These are phyloP conservation scores for Lasiurus borealis DNA, from an alignment of 2,113 vertebrate species.

Conservation along the genomic window DNA sequence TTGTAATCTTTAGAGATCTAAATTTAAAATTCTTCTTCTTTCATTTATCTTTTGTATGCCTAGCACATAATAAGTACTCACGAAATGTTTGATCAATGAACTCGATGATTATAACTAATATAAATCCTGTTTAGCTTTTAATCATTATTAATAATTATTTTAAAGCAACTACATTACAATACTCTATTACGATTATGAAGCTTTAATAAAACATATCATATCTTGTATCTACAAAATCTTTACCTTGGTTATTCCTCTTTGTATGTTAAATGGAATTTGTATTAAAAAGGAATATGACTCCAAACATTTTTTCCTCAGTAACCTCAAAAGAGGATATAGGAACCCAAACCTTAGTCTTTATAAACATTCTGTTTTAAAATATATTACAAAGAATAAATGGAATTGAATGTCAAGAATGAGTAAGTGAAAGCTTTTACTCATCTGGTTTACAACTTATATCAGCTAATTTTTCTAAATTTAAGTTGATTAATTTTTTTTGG, in stretches of 20 bases:
- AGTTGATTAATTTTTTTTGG: slow-evolving; percentile 73
- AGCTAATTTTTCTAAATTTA: slow-evolving; percentile 79
- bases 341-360: slow-evolving; percentile 61
- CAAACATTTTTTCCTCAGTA: slow-evolving; percentile 7
- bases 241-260: slow-evolving; percentile 35
- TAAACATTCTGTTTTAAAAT: slow-evolving; percentile 79
- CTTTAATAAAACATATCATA: slow-evolving; percentile 54
- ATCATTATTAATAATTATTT: slow-evolving; percentile 60
- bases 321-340: slow-evolving; percentile 34
- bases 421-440: slow-evolving; percentile 74
- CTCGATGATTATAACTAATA: slow-evolving; percentile 27
- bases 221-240: slow-evolving; percentile 41
- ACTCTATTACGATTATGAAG: slow-evolving; percentile 39
- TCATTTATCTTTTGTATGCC: slow-evolving; percentile 22
- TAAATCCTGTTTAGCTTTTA: slow-evolving; percentile 35
- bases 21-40: slow-evolving; percentile 41
- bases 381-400: slow-evolving; percentile 81
- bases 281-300: slow-evolving; percentile 44
- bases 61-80: slow-evolving; percentile 49
- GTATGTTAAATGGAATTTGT: slow-evolving; percentile 21
- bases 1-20: neutral
- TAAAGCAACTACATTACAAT: slow-evolving; percentile 31
- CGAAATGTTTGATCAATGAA: slow-evolving; percentile 23
- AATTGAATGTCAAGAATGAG: slow-evolving; percentile 68
- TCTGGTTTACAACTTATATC: slow-evolving; percentile 76